These are phyloP conservation scores for human (Homo sapiens) DNA, from an alignment of 2,113 vertebrate species.

Conservation along the genomic window DNA sequence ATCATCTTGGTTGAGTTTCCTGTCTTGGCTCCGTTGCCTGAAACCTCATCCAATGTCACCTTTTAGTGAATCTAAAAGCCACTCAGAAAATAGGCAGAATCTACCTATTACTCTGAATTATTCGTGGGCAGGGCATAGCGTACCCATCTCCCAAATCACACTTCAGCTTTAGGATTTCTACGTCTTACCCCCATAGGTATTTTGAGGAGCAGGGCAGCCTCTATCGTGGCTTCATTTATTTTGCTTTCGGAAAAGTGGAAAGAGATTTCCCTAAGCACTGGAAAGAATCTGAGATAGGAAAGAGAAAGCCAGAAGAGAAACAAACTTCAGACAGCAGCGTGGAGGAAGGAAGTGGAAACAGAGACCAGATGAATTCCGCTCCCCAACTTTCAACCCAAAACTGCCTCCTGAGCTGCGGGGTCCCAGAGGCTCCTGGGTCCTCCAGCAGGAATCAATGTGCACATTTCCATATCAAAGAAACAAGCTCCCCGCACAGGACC, in stretches of 20 bases:
- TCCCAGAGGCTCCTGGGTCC: background rate
- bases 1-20: background rate
- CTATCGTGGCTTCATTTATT: constrained; percentile 48
- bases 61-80: background rate
- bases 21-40: background rate
- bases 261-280: constrained; percentile 49
- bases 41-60: background rate
- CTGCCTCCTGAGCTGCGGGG: background rate
- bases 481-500: background rate
- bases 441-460: background rate
- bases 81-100: background rate
- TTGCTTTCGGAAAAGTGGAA: constrained; percentile 64
- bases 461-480: constrained; percentile 72
- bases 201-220: background rate
- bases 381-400: constrained; percentile 62
- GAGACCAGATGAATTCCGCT: constrained; percentile 40
- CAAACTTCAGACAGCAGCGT: constrained; percentile 56
- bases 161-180: background rate
- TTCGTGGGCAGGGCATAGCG: background rate
- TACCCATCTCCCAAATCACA: background rate
- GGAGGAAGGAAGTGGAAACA: constrained; percentile 61
- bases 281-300: constrained; percentile 55
- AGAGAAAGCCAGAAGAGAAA: constrained; percentile 62
- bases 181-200: background rate
- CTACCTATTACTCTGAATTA: constrained; percentile 19